phyloP scores from a whole-genome alignment of 92 coral and sea anemone species.

The Nematostella vectensis region DNA sequence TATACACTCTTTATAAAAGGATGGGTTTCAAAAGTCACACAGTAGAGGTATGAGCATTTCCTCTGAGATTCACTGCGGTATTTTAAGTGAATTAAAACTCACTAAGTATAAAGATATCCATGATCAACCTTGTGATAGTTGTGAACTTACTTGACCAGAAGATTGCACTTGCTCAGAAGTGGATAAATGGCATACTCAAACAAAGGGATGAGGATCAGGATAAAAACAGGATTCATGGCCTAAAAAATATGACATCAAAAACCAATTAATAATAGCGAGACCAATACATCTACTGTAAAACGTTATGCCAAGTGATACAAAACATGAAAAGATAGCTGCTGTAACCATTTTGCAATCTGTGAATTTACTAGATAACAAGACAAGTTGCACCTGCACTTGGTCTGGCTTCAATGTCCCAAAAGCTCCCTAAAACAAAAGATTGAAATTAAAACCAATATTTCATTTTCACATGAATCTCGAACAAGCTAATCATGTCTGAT shows the following conservation, averaged over 20 bases:
- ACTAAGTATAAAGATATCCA: too few species aligned
- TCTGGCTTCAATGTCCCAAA: conserved; percentile 87
- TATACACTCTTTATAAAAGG: too few species aligned
- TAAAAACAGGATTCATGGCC: conserved; percentile 95
- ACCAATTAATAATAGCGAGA: neutral
- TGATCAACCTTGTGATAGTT: too few species aligned
- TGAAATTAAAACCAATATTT: neutral
- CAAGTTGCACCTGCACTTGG: conserved; percentile 98
- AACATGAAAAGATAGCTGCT: neutral
- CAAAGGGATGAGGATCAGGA: conserved; percentile 81
- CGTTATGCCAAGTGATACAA: too few species aligned
- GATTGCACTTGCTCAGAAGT: conserved; percentile 74
- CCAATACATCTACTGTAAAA: too few species aligned
- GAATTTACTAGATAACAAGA: too few species aligned
- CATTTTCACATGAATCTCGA: neutral
- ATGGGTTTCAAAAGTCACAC: too few species aligned
- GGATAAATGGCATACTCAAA: conserved; percentile 87
- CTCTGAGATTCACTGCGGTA: too few species aligned
- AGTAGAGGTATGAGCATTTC: too few species aligned
- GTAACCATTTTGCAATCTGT: too few species aligned
- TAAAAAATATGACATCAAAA: conserved; percentile 15
- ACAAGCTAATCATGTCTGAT: too few species aligned
- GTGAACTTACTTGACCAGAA: conserved; percentile 68
- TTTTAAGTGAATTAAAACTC: too few species aligned
- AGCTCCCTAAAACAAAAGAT: conserved; percentile 62